These are phyloP conservation scores for Ciconia stormi DNA, from an alignment of 2,113 vertebrate species.

Conservation along the genomic window DNA sequence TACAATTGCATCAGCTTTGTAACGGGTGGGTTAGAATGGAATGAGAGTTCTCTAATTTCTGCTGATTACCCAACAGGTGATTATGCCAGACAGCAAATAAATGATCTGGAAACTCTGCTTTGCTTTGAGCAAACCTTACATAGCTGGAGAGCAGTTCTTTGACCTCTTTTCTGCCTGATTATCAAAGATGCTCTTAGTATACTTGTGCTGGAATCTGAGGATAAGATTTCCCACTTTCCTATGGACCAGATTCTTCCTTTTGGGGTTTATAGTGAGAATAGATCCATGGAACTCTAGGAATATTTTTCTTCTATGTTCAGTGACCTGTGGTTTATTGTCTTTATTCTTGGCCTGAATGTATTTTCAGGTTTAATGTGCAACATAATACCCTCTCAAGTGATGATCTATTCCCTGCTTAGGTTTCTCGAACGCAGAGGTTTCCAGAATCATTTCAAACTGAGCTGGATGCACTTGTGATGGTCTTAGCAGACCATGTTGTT, in stretches of 20 bases:
- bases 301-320: not conserved
- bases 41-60: not conserved
- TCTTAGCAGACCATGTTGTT: slow-evolving; percentile 88
- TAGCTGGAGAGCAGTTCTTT: not conserved
- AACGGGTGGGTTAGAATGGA: not conserved
- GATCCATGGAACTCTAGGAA: not conserved
- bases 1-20: not conserved
- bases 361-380: not conserved
- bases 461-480: slow-evolving; percentile 87
- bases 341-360: not conserved
- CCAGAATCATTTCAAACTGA: slow-evolving; percentile 88
- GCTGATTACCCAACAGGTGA: not conserved
- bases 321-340: not conserved
- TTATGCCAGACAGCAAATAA: not conserved
- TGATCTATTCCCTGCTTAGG: slow-evolving; percentile 70
- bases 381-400: not conserved
- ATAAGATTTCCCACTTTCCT: not conserved
- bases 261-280: not conserved
- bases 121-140: not conserved
- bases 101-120: not conserved
- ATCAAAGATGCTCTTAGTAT: not conserved
- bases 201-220: not conserved
- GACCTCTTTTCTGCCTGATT: not conserved
- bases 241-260: not conserved
- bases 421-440: slow-evolving; percentile 87